Conservation (phyloP, 2,797 vertebrate species). For the Allobates femoralis region DNA sequence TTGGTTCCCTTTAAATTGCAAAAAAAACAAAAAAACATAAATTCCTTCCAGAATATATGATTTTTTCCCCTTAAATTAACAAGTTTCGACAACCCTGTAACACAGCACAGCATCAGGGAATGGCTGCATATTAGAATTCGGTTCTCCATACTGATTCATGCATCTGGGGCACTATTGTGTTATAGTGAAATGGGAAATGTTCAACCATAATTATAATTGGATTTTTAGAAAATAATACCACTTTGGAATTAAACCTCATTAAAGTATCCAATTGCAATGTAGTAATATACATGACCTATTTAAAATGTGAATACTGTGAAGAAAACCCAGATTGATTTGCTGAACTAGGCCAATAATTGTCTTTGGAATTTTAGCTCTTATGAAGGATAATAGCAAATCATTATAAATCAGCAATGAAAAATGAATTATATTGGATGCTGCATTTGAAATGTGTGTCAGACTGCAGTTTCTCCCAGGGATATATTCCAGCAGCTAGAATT, state of each 20-base stretch:
- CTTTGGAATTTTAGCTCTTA: neutral
- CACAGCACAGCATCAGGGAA: neutral
- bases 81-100: too few relatives aligned
- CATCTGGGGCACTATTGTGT: neutral
- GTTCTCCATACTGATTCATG: neutral
- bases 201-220: neutral
- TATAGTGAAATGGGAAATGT: neutral
- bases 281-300: neutral
- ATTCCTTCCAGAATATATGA: too few relatives aligned
- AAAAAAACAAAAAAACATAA: too few relatives aligned
- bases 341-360: neutral
- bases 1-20: too few relatives aligned
- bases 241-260: neutral
- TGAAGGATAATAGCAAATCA: neutral
- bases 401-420: too few relatives aligned
- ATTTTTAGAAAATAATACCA: conserved; percentile 14
- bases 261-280: neutral
- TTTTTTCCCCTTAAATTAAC: too few relatives aligned
- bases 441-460: too few relatives aligned
- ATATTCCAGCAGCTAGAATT: too few relatives aligned
- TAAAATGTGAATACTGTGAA: neutral
- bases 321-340: neutral
- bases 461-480: too few relatives aligned
- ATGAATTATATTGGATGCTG: too few relatives aligned
- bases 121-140: neutral